Evolutionary conservation across 37 sponge, comb jelly and placozoan species (phyloP).

Genomic region (Chondrosia reniformis): DNA sequence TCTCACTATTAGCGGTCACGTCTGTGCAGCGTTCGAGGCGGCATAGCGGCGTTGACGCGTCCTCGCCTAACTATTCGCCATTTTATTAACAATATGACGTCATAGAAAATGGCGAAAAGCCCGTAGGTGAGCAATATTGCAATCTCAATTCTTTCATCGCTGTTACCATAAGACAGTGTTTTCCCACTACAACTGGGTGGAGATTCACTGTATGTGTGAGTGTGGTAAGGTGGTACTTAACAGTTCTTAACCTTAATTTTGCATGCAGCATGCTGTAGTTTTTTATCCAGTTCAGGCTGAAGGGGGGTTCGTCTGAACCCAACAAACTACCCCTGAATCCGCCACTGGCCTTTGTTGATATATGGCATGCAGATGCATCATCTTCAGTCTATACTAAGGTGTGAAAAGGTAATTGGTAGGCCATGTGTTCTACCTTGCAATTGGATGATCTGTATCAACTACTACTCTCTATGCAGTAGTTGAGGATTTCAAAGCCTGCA

Average conservation of each 20-base stretch:
- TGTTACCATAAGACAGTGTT: background rate
- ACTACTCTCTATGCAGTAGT: too few relatives aligned
- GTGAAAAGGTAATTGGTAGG: too few relatives aligned
- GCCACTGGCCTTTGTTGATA: too few relatives aligned
- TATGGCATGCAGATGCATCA: too few relatives aligned
- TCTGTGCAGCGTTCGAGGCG: background rate
- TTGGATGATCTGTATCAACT: too few relatives aligned
- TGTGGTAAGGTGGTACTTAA: background rate
- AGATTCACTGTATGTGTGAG: background rate
- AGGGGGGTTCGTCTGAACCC: too few relatives aligned
- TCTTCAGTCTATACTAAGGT: too few relatives aligned
- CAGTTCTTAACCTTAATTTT: conserved; percentile 10
- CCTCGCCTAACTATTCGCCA: background rate
- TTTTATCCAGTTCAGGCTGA: background rate
- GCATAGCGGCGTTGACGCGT: background rate
- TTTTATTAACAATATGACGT: conserved; percentile 20
- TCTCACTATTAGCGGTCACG: background rate
- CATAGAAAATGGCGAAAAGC: conserved; percentile 21
- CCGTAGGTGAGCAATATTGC: conserved; percentile 11
- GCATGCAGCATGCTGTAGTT: conserved; percentile 23
- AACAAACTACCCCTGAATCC: too few relatives aligned
- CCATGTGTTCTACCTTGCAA: too few relatives aligned
- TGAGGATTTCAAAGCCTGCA: too few relatives aligned
- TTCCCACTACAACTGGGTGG: background rate
- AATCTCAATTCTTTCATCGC: conserved; percentile 1